A percentile compares a stretch with the other conserved stretches of the same genome.
phyloP scores from a whole-genome alignment of 23 tunicate genomes.

The Oikopleura dioica region DNA sequence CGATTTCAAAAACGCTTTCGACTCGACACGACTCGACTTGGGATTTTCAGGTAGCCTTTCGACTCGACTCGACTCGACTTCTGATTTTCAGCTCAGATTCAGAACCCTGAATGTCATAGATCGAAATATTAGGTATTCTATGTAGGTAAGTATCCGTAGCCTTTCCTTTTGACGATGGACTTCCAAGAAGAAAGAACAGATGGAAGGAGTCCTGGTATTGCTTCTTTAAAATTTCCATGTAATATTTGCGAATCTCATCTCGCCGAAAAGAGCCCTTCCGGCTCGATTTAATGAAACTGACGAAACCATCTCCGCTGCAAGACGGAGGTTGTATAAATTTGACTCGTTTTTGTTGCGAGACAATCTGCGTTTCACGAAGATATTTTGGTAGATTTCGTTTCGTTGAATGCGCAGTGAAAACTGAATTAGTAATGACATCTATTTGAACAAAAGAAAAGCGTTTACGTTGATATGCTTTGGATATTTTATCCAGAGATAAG shows the following conservation, averaged over 20 bases:
- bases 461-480: conserved; percentile 6
- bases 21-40: too few species aligned
- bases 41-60: too few species aligned
- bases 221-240: not conserved
- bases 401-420: conserved; percentile 6
- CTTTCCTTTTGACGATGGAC: not conserved
- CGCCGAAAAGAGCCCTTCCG: not conserved
- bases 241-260: not conserved
- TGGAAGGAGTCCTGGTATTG: not conserved
- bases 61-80: too few species aligned
- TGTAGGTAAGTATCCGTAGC: too few species aligned
- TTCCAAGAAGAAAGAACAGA: not conserved
- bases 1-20: too few species aligned
- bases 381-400: not conserved
- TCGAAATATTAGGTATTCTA: too few species aligned
- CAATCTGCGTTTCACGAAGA: not conserved
- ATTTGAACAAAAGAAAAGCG: too few species aligned
- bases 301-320: not conserved
- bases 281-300: not conserved
- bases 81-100: too few species aligned
- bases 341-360: not conserved
- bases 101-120: too few species aligned
- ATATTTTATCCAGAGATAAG: not conserved
- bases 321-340: not conserved
- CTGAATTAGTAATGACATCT: not conserved